These are phyloP conservation scores for Dorcus parallelipipedus DNA, from an alignment of 2,888 invertebrate genomes.

Conservation along the genomic window DNA sequence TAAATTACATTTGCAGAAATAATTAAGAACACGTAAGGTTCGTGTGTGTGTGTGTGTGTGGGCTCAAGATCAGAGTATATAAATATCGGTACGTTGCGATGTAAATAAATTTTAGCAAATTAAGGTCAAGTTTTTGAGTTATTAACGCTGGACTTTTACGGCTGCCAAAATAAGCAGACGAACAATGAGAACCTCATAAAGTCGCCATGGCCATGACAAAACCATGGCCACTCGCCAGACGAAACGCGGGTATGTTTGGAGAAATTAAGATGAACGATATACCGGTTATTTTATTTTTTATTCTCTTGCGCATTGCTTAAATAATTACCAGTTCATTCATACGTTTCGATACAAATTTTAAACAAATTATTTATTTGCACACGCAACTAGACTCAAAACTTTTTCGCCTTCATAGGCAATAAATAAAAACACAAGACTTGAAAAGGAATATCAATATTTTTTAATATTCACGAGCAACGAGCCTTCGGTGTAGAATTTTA, in stretches of 20 bases:
- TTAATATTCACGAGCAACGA: too few species aligned
- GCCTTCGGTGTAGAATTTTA: too few species aligned
- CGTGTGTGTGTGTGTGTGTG: too few species aligned
- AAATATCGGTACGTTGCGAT: background rate
- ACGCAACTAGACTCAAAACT: too few species aligned
- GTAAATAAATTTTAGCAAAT: background rate
- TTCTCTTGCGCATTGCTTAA: background rate
- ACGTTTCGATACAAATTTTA: background rate
- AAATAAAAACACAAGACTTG: too few species aligned
- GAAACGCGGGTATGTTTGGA: constrained; percentile 19
- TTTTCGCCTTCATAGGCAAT: too few species aligned
- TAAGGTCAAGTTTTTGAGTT: background rate
- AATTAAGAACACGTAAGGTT: too few species aligned
- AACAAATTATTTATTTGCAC: too few species aligned
- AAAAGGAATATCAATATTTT: too few species aligned
- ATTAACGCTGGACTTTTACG: background rate
- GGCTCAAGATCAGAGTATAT: background rate
- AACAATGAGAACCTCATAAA: constrained; percentile 19
- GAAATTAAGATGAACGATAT: constrained; percentile 22
- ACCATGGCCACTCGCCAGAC: constrained; percentile 25
- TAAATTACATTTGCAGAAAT: too few species aligned
- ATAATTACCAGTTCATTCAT: background rate
- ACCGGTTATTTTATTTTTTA: background rate
- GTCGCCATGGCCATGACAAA: constrained; percentile 22
- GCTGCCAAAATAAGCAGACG: constrained; percentile 15